Base-by-base conservation (phyloP, 2,113 vertebrate genomes). In the Oreochromis aureus region DNA sequence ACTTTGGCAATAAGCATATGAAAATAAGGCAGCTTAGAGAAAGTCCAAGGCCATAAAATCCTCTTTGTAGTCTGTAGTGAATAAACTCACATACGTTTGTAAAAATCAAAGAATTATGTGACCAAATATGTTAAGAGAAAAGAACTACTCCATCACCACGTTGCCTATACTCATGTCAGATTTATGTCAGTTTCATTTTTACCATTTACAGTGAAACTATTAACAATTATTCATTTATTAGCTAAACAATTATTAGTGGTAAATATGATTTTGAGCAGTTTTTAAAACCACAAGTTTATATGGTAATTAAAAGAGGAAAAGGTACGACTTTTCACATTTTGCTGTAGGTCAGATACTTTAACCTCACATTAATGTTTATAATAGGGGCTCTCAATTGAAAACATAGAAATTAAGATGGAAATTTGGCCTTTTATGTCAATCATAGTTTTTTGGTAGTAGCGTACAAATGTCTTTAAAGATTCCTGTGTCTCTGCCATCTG, bases 1-100 rank as follows among this genome's bases (percentile, higher is more conserved):
- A 81, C 91, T 93, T 84, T 86, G 71, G 48, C 48, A 83, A 80
- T 82, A 51, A 82, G 94, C 89, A 94, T 95, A 94, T 95, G 93
- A 93, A 90, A 92, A 90, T 84, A 93, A 90, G 82, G 24, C 30
- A 2, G 54, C 41, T 92, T 84, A 91, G 61, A 85, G 63, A 86
- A 78, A 53, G 66, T 53, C 80, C 78, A 71, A 85, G 41, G 76
- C 71, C 41, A 44, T 95, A 90, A 95, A 94, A 85, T 76, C 59
- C 34, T 30, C 89, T 90, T 73, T 16, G 15, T 18, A 32, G 59
- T 63, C 30, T 63, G 30, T 19, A 34, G 30, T 63, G 30, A 34
- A 19, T 63, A 63, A 63, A 10, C 30, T 18, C 8, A 2, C 8
- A 34, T 16, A 8, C 5, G 3, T 61, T 39, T 66, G 46, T 12